Base-by-base conservation (phyloP, 2,888 invertebrate genomes). In the Tetragonula carbonaria region DNA sequence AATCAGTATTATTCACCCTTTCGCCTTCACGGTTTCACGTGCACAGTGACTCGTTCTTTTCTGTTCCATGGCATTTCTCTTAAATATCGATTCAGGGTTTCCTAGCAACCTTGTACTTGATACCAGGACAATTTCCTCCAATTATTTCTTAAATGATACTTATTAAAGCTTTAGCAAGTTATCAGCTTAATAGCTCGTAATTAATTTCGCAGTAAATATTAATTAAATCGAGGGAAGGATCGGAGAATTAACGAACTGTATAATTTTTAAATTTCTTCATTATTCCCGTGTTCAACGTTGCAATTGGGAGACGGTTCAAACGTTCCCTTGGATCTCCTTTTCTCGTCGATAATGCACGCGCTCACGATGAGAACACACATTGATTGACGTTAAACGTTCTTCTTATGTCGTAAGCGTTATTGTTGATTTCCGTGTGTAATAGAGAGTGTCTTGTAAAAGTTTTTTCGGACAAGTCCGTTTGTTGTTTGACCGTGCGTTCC, bases 351-450 rank as follows among this genome's bases (percentile, higher is more conserved):
- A 75, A 33, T 55, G 66, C 45, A 45, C 73, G 73, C 55, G 23
- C 28, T 21, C 2, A 45, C 38, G 51, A 38, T 16, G 51, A 16
- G 71, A 57, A 23, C 5, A 76, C 18, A 33, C 55, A 70, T 74
- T 33, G 71, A 55, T 66, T 80, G 67, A 63, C 67, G 76, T 84
- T 67, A 62, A 78, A 67, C 51, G 68, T 85, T 66, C 63, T 82
- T 45, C 45, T 86, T 78, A 66, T 79, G 16, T 78, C 83, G 83
- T 86, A 86, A 86, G 57, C 80, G 86, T 86, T 86, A 80, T 38
- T 78, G 86, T 86, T 86, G 75, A 71, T 86, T 86, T 86, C 86
- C 78, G 83, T 74, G 74, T 78, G 80, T 75, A 73, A 8, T 45
- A 45, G 8, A 70, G 65, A 75, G 71, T 72, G 62, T 79, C 45